Percentiles rank a stretch among this genome's conserved stretches.
phyloP scores from a whole-genome alignment of 2,797 vertebrate genomes.

The Astyanax mexicanus region DNA sequence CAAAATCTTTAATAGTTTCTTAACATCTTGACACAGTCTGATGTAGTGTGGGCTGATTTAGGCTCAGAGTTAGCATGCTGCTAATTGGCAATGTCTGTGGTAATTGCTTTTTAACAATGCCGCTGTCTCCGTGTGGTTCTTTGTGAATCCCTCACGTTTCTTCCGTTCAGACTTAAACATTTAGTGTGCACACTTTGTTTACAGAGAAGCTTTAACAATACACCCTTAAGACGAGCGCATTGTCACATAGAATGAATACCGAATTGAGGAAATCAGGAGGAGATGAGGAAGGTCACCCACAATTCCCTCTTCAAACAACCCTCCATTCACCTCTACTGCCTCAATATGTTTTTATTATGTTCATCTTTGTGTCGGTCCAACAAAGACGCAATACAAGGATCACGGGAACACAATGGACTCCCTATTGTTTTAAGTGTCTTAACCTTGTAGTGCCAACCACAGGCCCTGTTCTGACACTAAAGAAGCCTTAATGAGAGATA shows the following conservation, averaged over 20 bases:
- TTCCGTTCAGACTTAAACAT: background rate
- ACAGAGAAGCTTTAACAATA: background rate
- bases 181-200: constrained; percentile 9
- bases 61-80: background rate
- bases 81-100: background rate
- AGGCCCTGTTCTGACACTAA: constrained; percentile 24
- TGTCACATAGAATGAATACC: background rate
- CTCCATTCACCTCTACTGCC: constrained; percentile 15
- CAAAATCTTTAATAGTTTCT: too few species aligned
- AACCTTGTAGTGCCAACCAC: constrained; percentile 41
- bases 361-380: constrained; percentile 11
- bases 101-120: too few species aligned
- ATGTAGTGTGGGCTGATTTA: too few species aligned
- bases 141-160: background rate
- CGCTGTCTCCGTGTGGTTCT: background rate
- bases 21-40: too few species aligned
- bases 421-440: constrained; percentile 38
- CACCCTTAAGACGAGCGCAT: constrained; percentile 1
- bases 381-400: constrained; percentile 20
- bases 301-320: constrained; percentile 15
- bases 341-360: constrained; percentile 24
- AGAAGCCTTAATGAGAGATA: background rate
- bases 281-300: background rate
- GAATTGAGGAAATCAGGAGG: background rate
- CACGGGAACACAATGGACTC: constrained; percentile 28